Base-by-base conservation (phyloP, 37 sponge, comb jelly and placozoan species). In the Beroe forskalii region DNA sequence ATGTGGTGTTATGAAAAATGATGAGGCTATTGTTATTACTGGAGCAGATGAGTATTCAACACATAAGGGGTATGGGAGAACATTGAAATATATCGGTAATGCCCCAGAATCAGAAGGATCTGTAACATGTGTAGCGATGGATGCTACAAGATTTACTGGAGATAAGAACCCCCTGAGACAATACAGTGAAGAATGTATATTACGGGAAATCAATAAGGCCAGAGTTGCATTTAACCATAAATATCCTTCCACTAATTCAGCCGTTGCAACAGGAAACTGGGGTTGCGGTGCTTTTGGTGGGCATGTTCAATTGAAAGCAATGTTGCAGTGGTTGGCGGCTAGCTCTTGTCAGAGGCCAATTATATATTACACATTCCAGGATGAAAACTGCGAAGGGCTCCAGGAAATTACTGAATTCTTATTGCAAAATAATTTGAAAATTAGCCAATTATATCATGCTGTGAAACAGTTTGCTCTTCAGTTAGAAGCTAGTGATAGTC, bases 221-320 rank as follows among this genome's bases (percentile, higher is more conserved):
- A 92, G 62, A 37, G 91, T 90, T 62, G 95, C 92, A 0, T 94
- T 94, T 63, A 89, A 89, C 14, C 63, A 72, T 39, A 31, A 60
- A 0, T 36, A 43, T 55, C 61, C 67, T n/a, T 24, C 61, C 6
- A 28, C 62, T 91, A 61, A 40, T 23, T 41, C 76, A 42, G 90
- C 93, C 0, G 92, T 95, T 25, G 93, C 95, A 17, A 92, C 93
- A 22, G 95, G 95, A 1, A 95, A 95, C 91, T 95, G 95, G 95
- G 95, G 95, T 1, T 95, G 95, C 92, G 95, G 95, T 20, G 90
- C 89, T 14, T 95, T 95, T 91, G 95, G 93, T 0, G 95, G 95
- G 0, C 76, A 93, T 67, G 92, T 91, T 36, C 90, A 91, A 37
- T 41, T 95, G 35, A 95, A 95, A 61, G 90, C 93, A 0, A 40